phyloP scores from a whole-genome alignment of 2,888 invertebrate genomes.

The Stegana nigrithorax region DNA sequence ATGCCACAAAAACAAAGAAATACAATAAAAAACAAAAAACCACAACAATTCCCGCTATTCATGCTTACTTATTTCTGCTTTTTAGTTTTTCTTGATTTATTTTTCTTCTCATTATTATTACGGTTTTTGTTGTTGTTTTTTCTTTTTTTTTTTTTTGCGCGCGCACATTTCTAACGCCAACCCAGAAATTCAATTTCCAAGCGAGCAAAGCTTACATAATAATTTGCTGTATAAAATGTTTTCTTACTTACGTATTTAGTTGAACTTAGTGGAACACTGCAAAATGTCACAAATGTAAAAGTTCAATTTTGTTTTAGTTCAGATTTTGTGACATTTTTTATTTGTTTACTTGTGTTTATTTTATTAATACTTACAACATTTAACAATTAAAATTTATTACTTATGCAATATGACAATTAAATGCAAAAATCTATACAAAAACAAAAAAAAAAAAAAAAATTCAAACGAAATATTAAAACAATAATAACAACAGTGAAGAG shows the following conservation, averaged over 20 bases:
- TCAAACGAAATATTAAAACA: neutral
- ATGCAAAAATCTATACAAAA: neutral
- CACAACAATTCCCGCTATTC: slow-evolving; percentile 8
- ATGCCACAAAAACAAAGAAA: neutral
- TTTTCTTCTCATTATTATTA: too few species aligned
- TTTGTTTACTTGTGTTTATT: slow-evolving; percentile 24
- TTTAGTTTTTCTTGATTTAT: slow-evolving; percentile 8
- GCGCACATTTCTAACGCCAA: slow-evolving; percentile 16
- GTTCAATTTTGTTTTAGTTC: slow-evolving; percentile 24
- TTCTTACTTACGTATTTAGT: slow-evolving; percentile 19
- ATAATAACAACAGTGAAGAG: slow-evolving; percentile 37
- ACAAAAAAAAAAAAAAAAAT: neutral
- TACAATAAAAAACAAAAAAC: neutral
- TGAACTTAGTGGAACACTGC: slow-evolving; percentile 42
- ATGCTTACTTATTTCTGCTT: neutral
- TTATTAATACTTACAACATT: too few species aligned
- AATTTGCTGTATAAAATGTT: slow-evolving; percentile 50
- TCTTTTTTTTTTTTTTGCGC: neutral
- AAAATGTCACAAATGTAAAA: too few species aligned
- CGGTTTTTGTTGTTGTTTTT: neutral
- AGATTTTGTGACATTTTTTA: slow-evolving; percentile 25
- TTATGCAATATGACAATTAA: neutral
- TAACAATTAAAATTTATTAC: too few species aligned
- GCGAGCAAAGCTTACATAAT: slow-evolving; percentile 43
- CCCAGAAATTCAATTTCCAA: slow-evolving; percentile 25